Percentiles rank a stretch among this genome's conserved stretches.
These are phyloP conservation scores for Cantharis nigra DNA, from an alignment of 2,888 invertebrate genomes.

Conservation along the genomic window DNA sequence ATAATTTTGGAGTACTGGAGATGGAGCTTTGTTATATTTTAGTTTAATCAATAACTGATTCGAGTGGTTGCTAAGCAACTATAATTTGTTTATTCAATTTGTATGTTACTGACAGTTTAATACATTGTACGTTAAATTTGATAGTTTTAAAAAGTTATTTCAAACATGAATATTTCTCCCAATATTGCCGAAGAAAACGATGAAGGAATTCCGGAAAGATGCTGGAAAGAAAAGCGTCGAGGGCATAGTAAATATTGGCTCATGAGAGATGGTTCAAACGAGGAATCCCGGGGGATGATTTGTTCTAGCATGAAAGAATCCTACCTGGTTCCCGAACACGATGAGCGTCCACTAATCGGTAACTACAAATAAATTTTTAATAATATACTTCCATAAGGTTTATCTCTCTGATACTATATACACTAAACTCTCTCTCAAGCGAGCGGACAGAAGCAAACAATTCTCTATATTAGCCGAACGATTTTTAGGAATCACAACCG, in stretches of 20 bases:
- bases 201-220: constrained; percentile 36
- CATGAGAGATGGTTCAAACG: constrained; percentile 42
- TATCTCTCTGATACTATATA: too few relatives aligned
- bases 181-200: not conserved
- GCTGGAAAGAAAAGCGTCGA: constrained; percentile 44
- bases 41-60: not conserved
- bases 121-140: not conserved
- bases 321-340: constrained; percentile 39
- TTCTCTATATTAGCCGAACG: too few relatives aligned
- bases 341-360: constrained; percentile 32
- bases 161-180: not conserved
- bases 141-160: not conserved
- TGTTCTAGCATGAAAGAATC: constrained; percentile 46
- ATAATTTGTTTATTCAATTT: not conserved
- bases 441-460: too few relatives aligned
- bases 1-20: too few relatives aligned
- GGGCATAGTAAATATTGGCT: constrained; percentile 49
- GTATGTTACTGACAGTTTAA: not conserved
- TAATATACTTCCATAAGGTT: too few relatives aligned
- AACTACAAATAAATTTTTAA: not conserved
- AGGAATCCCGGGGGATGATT: constrained; percentile 28
- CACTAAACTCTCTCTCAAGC: too few relatives aligned
- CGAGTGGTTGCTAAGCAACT: not conserved
- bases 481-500: too few relatives aligned
- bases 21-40: too few relatives aligned